Evolutionary conservation across 2,797 vertebrate species (phyloP).

Genomic region (Sebastes hubbsi): DNA sequence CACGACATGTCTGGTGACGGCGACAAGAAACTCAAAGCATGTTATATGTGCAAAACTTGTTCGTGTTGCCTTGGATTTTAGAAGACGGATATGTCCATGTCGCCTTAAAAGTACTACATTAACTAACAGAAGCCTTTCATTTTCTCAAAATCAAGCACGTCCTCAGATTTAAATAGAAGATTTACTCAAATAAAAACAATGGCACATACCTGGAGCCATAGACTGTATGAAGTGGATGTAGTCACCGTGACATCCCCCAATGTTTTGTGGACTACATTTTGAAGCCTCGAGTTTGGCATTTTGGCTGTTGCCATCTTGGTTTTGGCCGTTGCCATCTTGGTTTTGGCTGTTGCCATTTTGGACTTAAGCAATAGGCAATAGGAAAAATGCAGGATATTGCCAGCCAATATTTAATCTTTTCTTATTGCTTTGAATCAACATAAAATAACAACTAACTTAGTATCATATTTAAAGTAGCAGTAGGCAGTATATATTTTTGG

Average conservation of each 20-base stretch:
- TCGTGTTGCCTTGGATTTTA: not conserved
- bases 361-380: too few species aligned
- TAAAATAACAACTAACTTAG: not conserved
- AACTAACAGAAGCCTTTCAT: not conserved
- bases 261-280: too few species aligned
- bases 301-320: too few species aligned
- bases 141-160: not conserved
- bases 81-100: not conserved
- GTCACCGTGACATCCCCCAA: too few species aligned
- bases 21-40: not conserved
- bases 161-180: not conserved
- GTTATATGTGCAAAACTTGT: not conserved
- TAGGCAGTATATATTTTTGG: too few species aligned
- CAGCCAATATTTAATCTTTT: not conserved
- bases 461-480: not conserved
- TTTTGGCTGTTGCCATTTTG: too few species aligned
- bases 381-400: not conserved
- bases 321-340: too few species aligned
- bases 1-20: conserved; percentile 44
- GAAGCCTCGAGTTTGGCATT: too few species aligned
- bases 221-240: too few species aligned
- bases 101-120: not conserved
- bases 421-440: not conserved
- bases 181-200: not conserved
- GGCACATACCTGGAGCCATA: not conserved